Evolutionary conservation across 2,113 vertebrate species (phyloP).

Genomic region (Semicossyphus pulcher): DNA sequence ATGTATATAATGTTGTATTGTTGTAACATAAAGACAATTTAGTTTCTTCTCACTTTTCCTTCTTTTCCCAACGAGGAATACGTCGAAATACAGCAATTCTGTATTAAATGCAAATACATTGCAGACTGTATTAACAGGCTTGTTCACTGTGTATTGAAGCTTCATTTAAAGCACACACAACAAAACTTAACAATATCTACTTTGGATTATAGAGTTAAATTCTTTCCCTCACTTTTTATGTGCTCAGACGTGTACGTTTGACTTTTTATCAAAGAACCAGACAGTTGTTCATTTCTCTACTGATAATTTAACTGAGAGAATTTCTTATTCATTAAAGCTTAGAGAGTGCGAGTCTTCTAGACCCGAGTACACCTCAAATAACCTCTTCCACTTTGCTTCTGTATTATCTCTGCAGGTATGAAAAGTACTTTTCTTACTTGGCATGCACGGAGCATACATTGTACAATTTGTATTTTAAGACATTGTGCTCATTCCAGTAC

Average conservation of each 20-base stretch:
- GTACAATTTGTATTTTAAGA: slow-evolving; percentile 48
- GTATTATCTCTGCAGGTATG: slow-evolving; percentile 7
- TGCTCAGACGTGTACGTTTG: not conserved
- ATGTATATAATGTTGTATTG: no score
- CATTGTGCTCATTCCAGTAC: slow-evolving; percentile 24
- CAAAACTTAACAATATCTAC: not conserved
- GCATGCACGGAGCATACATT: slow-evolving; percentile 1
- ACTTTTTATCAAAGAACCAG: not conserved
- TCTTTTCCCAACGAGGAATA: no score
- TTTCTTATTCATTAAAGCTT: not conserved
- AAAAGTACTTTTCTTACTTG: not conserved
- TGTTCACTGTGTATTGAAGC: no score
- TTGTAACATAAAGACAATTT: no score
- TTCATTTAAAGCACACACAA: not conserved
- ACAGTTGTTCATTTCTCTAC: not conserved
- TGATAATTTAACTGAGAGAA: not conserved
- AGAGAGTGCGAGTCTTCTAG: not conserved
- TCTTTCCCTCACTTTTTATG: not conserved
- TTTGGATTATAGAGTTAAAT: not conserved
- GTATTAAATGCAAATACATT: no score
- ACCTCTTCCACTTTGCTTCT: not conserved
- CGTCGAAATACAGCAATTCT: no score
- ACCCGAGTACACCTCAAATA: not conserved
- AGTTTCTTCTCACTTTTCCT: no score
- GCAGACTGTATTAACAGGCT: no score